Base-by-base conservation (phyloP, 2,113 vertebrate genomes). In the Muntiacus reevesi region DNA sequence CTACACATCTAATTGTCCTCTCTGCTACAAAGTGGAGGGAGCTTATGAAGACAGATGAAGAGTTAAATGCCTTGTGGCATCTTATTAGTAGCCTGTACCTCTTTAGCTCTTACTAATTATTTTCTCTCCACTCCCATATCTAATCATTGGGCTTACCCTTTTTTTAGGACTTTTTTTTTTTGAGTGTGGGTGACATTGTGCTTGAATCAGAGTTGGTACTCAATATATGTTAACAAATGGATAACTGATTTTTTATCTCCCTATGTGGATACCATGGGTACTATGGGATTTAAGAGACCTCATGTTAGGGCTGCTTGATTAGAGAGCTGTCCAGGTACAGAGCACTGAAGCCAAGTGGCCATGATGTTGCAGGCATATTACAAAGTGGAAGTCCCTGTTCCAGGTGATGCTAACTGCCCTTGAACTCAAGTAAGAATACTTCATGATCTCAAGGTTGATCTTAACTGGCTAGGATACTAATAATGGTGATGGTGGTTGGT, bases 1-100 rank as follows among this genome's bases (percentile, higher is more conserved):
- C 95, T 96, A 94, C 50, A 91, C 36, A 93, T 96, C 85, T 93
- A 97, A 96, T 94, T 98, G 52, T 93, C 76, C 94, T 91, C 62
- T 95, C 45, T 93, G 62, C 82, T 87, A 3, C 87, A 97, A 89
- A 89, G 45, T 83, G 21, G 89, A 97, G 43, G 60, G 19, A 95
- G n/a, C 7, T 96, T 96, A 96, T 78, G 36, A 97, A 97, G 94
- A 97, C 62, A 84, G 52, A 91, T 97, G 90, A 91, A 91, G 27
- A 96, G 9, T 86, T 86, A 87, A 98, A 95, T 95, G 57, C 62
- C 87, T 91, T 84, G 83, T 50, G 87, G 40, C 92, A 91, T 95
- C 82, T 96, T 91, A 92, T 92, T 94, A 94, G 60, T 36, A 76
- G 30, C 16, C 50, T 79, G 27, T 88, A 85, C 91, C 95, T 94